These are phyloP conservation scores for Serranus cabrilla DNA, from an alignment of 2,797 vertebrate genomes.

Conservation along the genomic window DNA sequence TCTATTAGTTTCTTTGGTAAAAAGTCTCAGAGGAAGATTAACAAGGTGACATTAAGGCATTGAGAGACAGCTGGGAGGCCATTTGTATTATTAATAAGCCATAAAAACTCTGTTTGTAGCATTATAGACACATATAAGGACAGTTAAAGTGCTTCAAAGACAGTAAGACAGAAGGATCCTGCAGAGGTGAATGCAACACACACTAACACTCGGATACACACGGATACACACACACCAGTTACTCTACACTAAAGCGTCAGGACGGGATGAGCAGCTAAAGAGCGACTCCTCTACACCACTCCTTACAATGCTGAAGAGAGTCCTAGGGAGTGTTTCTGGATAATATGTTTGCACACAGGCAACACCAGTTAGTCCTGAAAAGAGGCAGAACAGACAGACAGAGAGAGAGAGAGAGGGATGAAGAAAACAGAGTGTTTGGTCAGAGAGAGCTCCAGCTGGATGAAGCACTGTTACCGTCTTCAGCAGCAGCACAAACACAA, in stretches of 20 bases:
- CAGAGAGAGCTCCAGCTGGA: constrained; percentile 32
- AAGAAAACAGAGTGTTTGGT: constrained; percentile 46
- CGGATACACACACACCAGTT: constrained; percentile 11
- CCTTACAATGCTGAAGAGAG: constrained; percentile 85
- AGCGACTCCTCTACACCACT: constrained; percentile 30
- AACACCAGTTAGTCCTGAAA: constrained; percentile 92
- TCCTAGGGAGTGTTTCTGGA: constrained; percentile 91
- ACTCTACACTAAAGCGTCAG: constrained; percentile 33
- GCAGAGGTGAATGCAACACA: constrained; percentile 9
- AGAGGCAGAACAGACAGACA: constrained; percentile 77
- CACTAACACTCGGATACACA: constrained; percentile 18
- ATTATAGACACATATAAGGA: background rate
- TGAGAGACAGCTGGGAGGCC: constrained; percentile 7
- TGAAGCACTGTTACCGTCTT: background rate
- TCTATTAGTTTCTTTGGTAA: constrained; percentile 57
- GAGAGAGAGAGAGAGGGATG: constrained; percentile 28
- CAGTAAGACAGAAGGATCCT: background rate
- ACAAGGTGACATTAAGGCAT: constrained; percentile 57
- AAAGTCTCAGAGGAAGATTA: constrained; percentile 18
- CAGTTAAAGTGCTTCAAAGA: constrained; percentile 45
- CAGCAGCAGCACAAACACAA: constrained; percentile 16
- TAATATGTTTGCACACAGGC: constrained; percentile 90
- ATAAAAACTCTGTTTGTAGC: background rate
- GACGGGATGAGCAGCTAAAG: constrained; percentile 19
- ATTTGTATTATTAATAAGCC: constrained; percentile 13